Conservation (phyloP, 2,888 invertebrate species). For the Brassicogethes aeneus region DNA sequence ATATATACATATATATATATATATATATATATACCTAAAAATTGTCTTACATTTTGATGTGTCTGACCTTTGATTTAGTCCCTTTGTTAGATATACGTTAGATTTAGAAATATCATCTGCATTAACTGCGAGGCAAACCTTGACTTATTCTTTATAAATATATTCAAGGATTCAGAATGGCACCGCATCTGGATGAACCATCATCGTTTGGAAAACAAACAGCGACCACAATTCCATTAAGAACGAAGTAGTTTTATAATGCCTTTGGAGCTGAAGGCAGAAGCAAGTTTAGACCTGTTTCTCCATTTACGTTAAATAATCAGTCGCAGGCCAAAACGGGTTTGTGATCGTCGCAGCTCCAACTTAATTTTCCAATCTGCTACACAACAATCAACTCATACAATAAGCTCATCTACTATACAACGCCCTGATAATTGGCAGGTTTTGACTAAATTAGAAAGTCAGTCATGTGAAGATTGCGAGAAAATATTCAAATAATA, state of each 20-base stretch:
- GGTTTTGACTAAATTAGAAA: constrained; percentile 11
- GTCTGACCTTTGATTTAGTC: too few species aligned
- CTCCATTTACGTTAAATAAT: constrained; percentile 13
- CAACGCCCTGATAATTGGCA: constrained; percentile 14
- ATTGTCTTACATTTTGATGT: too few species aligned
- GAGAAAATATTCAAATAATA: constrained; percentile 1
- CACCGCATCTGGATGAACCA: too few species aligned
- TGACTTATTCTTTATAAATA: too few species aligned
- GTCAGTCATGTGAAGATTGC: not conserved
- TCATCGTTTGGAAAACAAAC: too few species aligned
- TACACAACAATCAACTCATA: constrained; percentile 36
- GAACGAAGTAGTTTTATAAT: constrained; percentile 11
- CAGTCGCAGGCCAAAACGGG: constrained; percentile 8
- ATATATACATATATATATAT: too few species aligned
- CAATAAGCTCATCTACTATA: constrained; percentile 31
- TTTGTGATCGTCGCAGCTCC: constrained; percentile 12
- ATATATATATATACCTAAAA: too few species aligned
- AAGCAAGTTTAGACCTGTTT: constrained; percentile 16
- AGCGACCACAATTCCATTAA: constrained; percentile 6
- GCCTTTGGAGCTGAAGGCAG: constrained; percentile 10
- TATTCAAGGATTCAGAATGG: too few species aligned
- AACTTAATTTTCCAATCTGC: constrained; percentile 38
- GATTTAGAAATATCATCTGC: too few species aligned
- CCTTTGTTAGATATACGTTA: too few species aligned
- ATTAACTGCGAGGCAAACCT: too few species aligned